Evolutionary conservation across 2,888 invertebrate species (phyloP).

Genomic region (Ceraclea dissimilis): DNA sequence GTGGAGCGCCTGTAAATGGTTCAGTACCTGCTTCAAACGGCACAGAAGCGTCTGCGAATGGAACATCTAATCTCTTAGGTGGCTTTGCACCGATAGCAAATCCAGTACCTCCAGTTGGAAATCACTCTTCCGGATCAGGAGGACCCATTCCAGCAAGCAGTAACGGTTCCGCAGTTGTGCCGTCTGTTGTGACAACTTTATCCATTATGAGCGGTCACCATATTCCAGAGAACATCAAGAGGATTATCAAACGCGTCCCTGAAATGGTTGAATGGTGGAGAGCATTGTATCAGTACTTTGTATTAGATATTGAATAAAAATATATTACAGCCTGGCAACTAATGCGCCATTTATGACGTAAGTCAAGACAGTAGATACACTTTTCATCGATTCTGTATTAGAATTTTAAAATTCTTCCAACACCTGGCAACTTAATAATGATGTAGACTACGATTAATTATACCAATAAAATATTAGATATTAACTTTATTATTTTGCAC

Average conservation of each 20-base stretch:
- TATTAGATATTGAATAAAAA: not conserved
- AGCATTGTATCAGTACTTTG: not conserved
- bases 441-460: too few relatives aligned
- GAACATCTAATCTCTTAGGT: too few relatives aligned
- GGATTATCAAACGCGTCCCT: not conserved
- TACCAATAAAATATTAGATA: too few relatives aligned
- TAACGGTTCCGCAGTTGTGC: not conserved
- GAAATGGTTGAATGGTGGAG: not conserved
- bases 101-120: not conserved
- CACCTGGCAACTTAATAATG: too few relatives aligned
- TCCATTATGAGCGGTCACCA: not conserved
- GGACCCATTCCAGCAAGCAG: not conserved
- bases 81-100: too few relatives aligned
- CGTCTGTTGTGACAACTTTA: not conserved
- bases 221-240: not conserved
- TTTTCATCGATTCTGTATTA: too few relatives aligned
- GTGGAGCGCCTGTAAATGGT: not conserved
- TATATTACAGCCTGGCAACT: too few relatives aligned
- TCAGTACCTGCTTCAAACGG: not conserved
- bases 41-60: not conserved
- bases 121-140: not conserved
- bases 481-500: too few relatives aligned
- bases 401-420: too few relatives aligned
- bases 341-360: too few relatives aligned
- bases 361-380: too few relatives aligned